A percentile compares a stretch with the other conserved stretches of the same genome.
phyloP scores from a whole-genome alignment of 1,140 invertebrate species.

The Diprion similis region DNA sequence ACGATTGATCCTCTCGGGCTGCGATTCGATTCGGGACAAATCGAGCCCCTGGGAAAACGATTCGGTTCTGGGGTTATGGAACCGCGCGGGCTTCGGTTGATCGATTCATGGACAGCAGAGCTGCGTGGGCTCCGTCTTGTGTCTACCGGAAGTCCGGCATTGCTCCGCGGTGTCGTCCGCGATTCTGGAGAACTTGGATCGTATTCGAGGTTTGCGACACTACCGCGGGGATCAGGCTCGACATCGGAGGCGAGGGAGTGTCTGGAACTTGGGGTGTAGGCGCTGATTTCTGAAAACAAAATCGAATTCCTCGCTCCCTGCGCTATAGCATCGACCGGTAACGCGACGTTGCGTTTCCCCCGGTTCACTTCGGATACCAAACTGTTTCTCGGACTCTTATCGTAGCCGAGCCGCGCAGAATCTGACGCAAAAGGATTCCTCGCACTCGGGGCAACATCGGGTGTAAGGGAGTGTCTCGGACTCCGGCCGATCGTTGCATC shows the following conservation, averaged over 20 bases:
- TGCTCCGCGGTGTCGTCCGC: background rate
- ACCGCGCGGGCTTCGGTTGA: slow-evolving; percentile 64
- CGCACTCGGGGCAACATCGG: slow-evolving; percentile 50
- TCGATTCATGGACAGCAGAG: slow-evolving; percentile 52
- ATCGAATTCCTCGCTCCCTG: slow-evolving; percentile 37
- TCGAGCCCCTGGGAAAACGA: slow-evolving; percentile 56
- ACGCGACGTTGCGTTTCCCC: slow-evolving; percentile 62
- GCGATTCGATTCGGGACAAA: slow-evolving; percentile 53
- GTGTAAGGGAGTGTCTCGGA: slow-evolving; percentile 55
- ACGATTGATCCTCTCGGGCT: slow-evolving; percentile 70
- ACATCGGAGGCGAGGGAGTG: slow-evolving; percentile 68
- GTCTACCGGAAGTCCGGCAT: background rate
- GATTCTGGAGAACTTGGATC: background rate
- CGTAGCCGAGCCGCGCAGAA: slow-evolving; percentile 55
- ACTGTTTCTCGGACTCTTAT: slow-evolving; percentile 69
- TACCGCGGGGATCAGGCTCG: slow-evolving; percentile 58
- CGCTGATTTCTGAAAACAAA: slow-evolving; percentile 46
- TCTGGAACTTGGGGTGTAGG: slow-evolving; percentile 60
- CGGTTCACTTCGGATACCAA: slow-evolving; percentile 63
- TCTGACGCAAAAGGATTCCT: slow-evolving; percentile 65
- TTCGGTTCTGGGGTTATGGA: slow-evolving; percentile 8
- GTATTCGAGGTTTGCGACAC: slow-evolving; percentile 64
- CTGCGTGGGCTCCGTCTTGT: slow-evolving; percentile 37
- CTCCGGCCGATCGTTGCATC: slow-evolving; percentile 51
- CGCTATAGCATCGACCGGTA: slow-evolving; percentile 54